Base-by-base conservation (phyloP, 2,797 vertebrate species). In the Heteromormyrus szaboi region DNA sequence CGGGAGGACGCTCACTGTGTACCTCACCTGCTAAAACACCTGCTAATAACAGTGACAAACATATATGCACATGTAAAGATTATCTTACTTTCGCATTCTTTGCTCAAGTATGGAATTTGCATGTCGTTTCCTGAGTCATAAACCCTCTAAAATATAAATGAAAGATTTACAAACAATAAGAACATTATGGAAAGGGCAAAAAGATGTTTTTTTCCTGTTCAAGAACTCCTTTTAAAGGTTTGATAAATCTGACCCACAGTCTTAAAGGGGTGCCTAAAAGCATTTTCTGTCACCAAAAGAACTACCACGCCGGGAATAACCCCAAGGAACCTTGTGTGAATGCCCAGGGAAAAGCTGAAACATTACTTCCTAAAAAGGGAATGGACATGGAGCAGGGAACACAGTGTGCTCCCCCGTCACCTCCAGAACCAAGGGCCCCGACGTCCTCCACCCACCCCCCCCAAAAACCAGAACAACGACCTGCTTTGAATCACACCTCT, bases 401-500 rank as follows among this genome's bases (percentile, higher is more conserved):
- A 51, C 22, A 51, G 76, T 81, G 76, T 85, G 25, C 44, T 85
- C 25, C 22, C 83, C 22, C 8, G 2, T 83, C 79, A n/a, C 41
- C 79, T 25, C 83, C 46, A 85, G 83, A 48, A 51, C 83, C 48
- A 85, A 25, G n/a, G 46, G 22, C 48, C 81, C 83, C 3, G 48
- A 48, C 8, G 14, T 51, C 4, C 8, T 48, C 11, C 56, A 62
- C 9, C 56, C 56, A 19, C 54, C 0, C 54, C 44, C 12, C 6
- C 81, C 1, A 9, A 2, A 19, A 9, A 85, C n/a, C 81, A 25
- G 81, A 50, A 22, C 9, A 51, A 85, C 46, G 44, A 17, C 81
- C n/a, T 51, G 81, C 81, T 50, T 85, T 46, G 44, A 33, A 86
- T 56, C 53, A 86, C 85, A 86, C 85, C 44, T 48, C 81, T 50